Base-by-base conservation (phyloP, 2,888 invertebrate genomes). In the Strigamia maritima region DNA sequence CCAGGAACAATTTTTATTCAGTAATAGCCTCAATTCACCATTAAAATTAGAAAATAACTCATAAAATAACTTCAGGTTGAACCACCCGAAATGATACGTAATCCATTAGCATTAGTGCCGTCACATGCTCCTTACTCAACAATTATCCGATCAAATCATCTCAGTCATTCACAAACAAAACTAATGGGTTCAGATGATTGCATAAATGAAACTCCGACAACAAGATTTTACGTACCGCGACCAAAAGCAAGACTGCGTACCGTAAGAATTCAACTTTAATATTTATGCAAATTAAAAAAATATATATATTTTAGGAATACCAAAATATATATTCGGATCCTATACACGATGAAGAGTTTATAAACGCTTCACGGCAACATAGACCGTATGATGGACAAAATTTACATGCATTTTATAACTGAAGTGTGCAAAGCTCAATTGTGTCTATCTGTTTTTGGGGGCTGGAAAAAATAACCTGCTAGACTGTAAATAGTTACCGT, bases 121-220 rank as follows among this genome's bases (percentile, higher is more conserved):
- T 16, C 16, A 26, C 24, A 65, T 65, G 26, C 12, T 26, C 26
- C 65, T 1, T 65, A 65, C 26, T 26, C 65, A 12, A 65, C 65
- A 12, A 65, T 65, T 24, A 65, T 65, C 26, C 8, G 65, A 26
- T 65, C 65, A 26, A 65, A 65, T 26, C 10, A 65, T 65, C 26
- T 65, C 14, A 65, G 65, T 26, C 65, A 65, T 10, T 65, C 65
- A 24, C 65, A 65, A 14, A 65, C 65, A 26, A 65, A 65, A 26
- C 16, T 65, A 65, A 65, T 65, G 65, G 65, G 65, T 24, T 65
- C 65, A 26, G 26, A 65, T 65, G 65, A 65, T 65, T 65, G 65
- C 28, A 24, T 65, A 10, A 65, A 28, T 65, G 65, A 65, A 16
- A 65, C 8, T 65, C 65, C 22, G 14, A 28, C 65, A 6, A 65